Base-by-base conservation (phyloP, 1,140 invertebrate genomes). In the Acromyrmex charruanus region DNA sequence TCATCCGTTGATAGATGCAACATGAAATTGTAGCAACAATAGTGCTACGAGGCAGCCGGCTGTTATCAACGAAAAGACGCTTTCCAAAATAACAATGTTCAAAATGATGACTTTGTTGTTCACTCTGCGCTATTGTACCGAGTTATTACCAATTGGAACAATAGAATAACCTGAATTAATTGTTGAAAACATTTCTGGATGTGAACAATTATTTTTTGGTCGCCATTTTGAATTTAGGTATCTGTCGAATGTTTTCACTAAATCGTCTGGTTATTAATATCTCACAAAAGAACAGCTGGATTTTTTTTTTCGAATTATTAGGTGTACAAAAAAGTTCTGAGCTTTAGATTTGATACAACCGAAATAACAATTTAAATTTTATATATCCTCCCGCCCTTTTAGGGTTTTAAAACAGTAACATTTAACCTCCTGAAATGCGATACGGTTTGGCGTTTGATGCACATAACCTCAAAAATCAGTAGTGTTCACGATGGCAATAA, bases 51-150 rank as follows among this genome's bases (percentile, higher is more conserved):
- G 18, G 18, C n/a, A 39, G 6, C 66, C 6, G 35, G 7, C 68
- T 80, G 44, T 82, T 74, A 74, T 74, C 68, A 61, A 51, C 44
- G 80, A 75, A 61, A 82, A 84, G 69, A 84, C 10, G 28, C 69
- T 61, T 74, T 75, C 31, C 58, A 61, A 82, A 75, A n/a, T 31
- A 25, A 7, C 28, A 84, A 84, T 35, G 69, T 44, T 44, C 10
- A 44, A 44, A 44, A 44, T 44, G 39, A 44, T 35, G 28, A 74
- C 55, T 84, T 74, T 75, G 55, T 84, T 63, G 69, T 74, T 35
- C 14, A n/a, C 6, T 59, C 7, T 28, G 35, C 1, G 10, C 69
- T 28, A 71, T 74, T 84, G 39, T 75, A 61, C 18, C 53, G 68
- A 14, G 55, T 75, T 74, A 84, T 74, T 63, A 28, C 0, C 69